phyloP scores from a whole-genome alignment of 2,888 invertebrate species.

The Phengaris alcon region DNA sequence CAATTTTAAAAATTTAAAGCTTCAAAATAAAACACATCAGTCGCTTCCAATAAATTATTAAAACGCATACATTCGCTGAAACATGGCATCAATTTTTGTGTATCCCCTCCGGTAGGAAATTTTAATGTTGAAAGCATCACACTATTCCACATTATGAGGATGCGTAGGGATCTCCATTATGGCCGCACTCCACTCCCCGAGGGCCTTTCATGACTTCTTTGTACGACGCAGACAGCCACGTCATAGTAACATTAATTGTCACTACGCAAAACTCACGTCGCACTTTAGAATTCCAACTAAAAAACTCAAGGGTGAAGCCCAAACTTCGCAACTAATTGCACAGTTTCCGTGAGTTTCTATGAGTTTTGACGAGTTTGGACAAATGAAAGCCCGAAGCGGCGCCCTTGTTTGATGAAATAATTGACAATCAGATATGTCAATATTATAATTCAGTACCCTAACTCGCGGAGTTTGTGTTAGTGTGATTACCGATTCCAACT shows the following conservation, averaged over 20 bases:
- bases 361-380: constrained; percentile 36
- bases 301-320: constrained; percentile 39
- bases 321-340: constrained; percentile 27
- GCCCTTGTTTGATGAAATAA: constrained; percentile 40
- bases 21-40: not conserved
- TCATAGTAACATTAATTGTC: constrained; percentile 40
- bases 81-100: constrained; percentile 15
- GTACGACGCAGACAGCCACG: constrained; percentile 40
- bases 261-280: constrained; percentile 38
- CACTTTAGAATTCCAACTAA: constrained; percentile 35
- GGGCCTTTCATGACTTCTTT: constrained; percentile 42
- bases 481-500: constrained; percentile 8
- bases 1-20: not conserved
- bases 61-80: not conserved
- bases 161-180: constrained; percentile 40
- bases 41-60: constrained; percentile 5
- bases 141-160: constrained; percentile 33
- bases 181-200: constrained; percentile 40
- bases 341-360: constrained; percentile 1
- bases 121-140: constrained; percentile 30
- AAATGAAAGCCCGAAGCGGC: constrained; percentile 32
- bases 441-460: constrained; percentile 36
- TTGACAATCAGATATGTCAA: constrained; percentile 40
- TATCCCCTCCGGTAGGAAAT: constrained; percentile 25
- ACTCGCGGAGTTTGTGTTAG: constrained; percentile 24